Conservation (phyloP, 2,113 vertebrate genomes). For the Pan paniscus region DNA sequence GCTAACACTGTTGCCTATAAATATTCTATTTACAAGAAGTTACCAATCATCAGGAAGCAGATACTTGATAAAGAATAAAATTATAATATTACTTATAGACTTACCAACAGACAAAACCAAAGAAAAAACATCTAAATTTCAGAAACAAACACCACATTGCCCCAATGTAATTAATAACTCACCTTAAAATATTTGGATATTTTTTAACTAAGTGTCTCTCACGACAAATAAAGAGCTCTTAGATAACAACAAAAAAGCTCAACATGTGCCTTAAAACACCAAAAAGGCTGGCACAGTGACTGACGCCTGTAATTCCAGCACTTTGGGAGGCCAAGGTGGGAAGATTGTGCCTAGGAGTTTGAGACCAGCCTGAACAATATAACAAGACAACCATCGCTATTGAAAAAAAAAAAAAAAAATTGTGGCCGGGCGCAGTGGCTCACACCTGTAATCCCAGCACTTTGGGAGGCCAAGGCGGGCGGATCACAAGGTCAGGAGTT, state of each 20-base stretch:
- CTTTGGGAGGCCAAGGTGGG: too few relatives aligned
- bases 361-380: too few relatives aligned
- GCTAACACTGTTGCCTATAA: background rate
- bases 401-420: too few relatives aligned
- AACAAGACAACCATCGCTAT: too few relatives aligned
- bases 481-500: too few relatives aligned
- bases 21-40: slow-evolving; percentile 16
- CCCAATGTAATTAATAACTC: background rate
- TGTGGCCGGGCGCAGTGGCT: too few relatives aligned
- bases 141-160: background rate
- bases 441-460: too few relatives aligned
- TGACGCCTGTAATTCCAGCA: too few relatives aligned
- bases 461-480: too few relatives aligned
- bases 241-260: background rate
- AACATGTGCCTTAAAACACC: background rate
- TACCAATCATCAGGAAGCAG: background rate
- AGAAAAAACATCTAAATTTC: slow-evolving; percentile 29
- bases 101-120: slow-evolving; percentile 25
- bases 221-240: slow-evolving; percentile 15
- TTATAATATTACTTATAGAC: background rate
- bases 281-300: background rate
- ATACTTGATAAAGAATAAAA: slow-evolving; percentile 7
- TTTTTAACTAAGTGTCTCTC: background rate
- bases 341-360: too few relatives aligned
- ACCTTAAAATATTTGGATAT: background rate